Evolutionary conservation across 2,797 vertebrate genomes (phyloP), one percentile per base, ranked within the genome.

Genomic region (Urocyon cinereoargenteus): DNA sequence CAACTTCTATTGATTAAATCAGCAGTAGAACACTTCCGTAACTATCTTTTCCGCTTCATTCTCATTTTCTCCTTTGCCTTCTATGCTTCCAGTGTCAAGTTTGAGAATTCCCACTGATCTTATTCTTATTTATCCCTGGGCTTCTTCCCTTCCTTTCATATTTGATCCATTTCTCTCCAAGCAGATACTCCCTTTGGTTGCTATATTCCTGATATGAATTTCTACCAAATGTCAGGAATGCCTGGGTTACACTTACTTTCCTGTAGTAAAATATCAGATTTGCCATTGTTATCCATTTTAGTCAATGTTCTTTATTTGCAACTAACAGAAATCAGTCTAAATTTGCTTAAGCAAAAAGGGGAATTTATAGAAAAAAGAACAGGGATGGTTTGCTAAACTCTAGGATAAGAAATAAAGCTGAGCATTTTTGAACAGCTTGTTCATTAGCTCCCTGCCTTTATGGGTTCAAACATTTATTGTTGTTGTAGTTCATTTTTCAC

Each of bases 171-270:
- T 66, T 86, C 36, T 95, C 91, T 78, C n/a, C 8, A 86, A 45
- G 49, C 83, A 91, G 70, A 66, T 78, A 62, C 91, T 89, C 4
- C 34, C 14, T 77, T 91, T 66, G 31, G 51, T 49, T 86, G 55
- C 49, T 70, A 64, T 92, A 96, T 77, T 95, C 70, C 88, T 94
- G 53, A 55, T 18, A 72, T 6, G 61, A 92, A 78, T 88, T 88
- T 94, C 66, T 73, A 59, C 36, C 53, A 94, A 92, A 87, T 64
- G 18, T 91, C 81, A 90, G 36, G 13, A 90, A 89, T 73, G 92
- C 34, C 28, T 90, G 64, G 86, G 31, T 49, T 78, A 87, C 57
- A 49, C n/a, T 73, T 91, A 75, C 9, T 57, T 92, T 92, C 79
- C 82, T 87, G 53, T n/a, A 82, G 55, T 89, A 84, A 94, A 84